These are phyloP conservation scores for Otocyon megalotis DNA, from an alignment of 2,113 vertebrate genomes.

Conservation along the genomic window DNA sequence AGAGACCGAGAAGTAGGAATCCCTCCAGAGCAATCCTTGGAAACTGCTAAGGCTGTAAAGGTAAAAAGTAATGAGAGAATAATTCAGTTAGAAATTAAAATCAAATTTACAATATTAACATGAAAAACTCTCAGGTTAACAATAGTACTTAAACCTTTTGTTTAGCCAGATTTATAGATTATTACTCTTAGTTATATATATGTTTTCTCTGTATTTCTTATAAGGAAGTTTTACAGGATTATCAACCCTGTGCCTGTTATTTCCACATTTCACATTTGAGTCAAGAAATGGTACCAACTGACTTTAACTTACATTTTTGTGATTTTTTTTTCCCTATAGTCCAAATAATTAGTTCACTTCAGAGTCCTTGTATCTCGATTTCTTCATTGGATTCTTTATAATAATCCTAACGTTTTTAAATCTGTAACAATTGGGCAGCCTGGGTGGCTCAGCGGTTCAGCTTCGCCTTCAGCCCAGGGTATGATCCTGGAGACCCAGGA, in stretches of 20 bases:
- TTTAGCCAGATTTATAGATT: neutral
- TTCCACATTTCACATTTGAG: neutral
- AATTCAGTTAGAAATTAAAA: constrained; percentile 6
- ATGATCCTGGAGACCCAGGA: too few species aligned
- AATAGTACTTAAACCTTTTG: neutral
- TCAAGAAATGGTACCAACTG: constrained; percentile 24
- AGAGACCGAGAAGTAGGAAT: constrained; percentile 98
- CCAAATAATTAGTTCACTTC: constrained; percentile 15
- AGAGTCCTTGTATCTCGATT: neutral
- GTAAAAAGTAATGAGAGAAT: constrained; percentile 82
- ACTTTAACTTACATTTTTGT: neutral
- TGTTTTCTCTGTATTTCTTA: neutral
- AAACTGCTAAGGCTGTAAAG: constrained; percentile 99
- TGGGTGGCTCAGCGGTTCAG: too few species aligned
- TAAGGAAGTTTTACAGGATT: neutral
- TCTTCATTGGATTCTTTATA: constrained; percentile 31
- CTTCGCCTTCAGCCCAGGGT: too few species aligned
- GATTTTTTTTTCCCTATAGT: constrained; percentile 39
- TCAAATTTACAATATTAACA: neutral
- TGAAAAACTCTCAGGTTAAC: neutral
- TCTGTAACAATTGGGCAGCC: too few species aligned
- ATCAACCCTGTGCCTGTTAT: neutral
- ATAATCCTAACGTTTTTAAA: neutral
- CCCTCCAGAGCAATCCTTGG: constrained; percentile 98
- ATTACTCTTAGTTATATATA: neutral